Percentiles rank a stretch among this genome's conserved stretches.
Evolutionary conservation across 2,888 invertebrate species (phyloP).

Genomic region (Sesia apiformis): DNA sequence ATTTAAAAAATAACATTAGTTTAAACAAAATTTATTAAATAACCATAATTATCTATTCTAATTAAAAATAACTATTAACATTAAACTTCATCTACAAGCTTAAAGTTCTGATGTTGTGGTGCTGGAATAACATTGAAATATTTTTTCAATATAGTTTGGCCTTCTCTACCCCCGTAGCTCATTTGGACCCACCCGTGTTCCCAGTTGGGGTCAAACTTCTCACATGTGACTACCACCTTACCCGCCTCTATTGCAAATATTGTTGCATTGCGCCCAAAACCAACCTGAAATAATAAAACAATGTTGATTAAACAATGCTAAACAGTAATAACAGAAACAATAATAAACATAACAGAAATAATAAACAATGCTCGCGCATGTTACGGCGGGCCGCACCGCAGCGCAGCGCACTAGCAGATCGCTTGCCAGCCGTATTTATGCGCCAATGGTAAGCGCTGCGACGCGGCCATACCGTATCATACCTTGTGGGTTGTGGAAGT

Average conservation of each 20-base stretch:
- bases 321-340: no score
- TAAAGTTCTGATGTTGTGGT: conserved; percentile 85
- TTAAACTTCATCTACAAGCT: conserved; percentile 81
- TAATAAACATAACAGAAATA: no score
- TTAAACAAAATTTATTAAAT: no score
- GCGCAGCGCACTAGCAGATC: no score
- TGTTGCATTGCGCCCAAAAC: conserved; percentile 85
- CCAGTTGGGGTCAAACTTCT: conserved; percentile 86
- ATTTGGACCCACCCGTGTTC: conserved; percentile 82
- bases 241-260: conserved; percentile 88
- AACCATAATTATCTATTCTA: no score
- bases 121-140: conserved; percentile 89
- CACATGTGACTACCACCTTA: conserved; percentile 86
- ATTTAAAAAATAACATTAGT: no score
- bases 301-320: no score
- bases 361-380: no score
- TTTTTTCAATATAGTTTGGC: conserved; percentile 84
- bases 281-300: conserved; percentile 77
- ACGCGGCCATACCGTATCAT: no score
- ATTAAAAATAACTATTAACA: background rate
- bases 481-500: no score
- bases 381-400: no score
- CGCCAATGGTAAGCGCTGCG: background rate
- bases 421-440: no score
- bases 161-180: conserved; percentile 77